Base-by-base conservation (phyloP, 1,140 invertebrate species). In the Halictus rubicundus region DNA sequence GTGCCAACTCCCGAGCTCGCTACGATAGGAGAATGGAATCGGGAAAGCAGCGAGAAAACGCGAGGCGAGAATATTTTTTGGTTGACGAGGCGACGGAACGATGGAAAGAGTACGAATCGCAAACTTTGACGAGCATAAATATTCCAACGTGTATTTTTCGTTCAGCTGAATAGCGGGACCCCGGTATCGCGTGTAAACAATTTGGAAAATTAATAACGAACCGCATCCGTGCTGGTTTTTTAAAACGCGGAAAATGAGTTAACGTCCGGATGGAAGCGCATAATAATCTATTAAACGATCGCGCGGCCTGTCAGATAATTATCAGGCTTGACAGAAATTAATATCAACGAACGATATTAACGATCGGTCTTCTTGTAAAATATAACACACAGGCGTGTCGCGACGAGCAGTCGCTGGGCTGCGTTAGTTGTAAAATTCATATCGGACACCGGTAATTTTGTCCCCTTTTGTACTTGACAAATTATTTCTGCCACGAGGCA, bases 231-330 rank as follows among this genome's bases (percentile, higher is more conserved):
- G 60, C 42, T 71, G 68, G 21, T 72, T 80, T 60, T 84, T 84
- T 84, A 69, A 83, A 85, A 85, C 83, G 46, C 66, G 71, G 68
- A 80, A 84, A 85, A 84, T 70, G 63, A 74, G 83, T 84, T 83
- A 84, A 84, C 78, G 78, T 68, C 49, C 77, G 71, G 60, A 80
- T 80, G 68, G 77, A 84, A 84, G 83, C 68, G 68, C 82, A 85
- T 85, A 85, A 84, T 83, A 84, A 80, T 69, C 77, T 79, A 85
- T 85, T 85, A 85, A 85, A 83, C 68, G 83, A 84, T 84, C 83
- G 83, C 71, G 65, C 80, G 65, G 54, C 78, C 82, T 65, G 82
- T 68, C 77, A 59, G 83, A 85, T 85, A 84, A 84, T 85, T 85
- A 85, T 70, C 59, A 65, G 63, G 76, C 76, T 71, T 78, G 76